Percentiles rank a stretch among this genome's conserved stretches.
These are phyloP conservation scores for Sebastes nivosus DNA, from an alignment of 2,797 vertebrate species.

Conservation along the genomic window DNA sequence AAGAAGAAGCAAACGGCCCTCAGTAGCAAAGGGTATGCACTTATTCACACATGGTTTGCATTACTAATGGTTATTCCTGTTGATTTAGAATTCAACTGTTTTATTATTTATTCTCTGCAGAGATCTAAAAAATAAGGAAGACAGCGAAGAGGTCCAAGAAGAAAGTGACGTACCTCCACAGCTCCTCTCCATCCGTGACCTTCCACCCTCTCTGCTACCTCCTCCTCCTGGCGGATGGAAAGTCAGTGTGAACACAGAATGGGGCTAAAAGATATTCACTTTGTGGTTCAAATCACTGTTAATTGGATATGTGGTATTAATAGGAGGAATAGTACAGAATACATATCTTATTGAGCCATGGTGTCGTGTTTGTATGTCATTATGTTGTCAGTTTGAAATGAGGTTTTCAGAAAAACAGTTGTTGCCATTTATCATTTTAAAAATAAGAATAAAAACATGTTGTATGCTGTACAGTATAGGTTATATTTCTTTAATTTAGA, in stretches of 20 bases:
- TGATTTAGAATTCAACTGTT: slow-evolving; percentile 48
- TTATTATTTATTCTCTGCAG: slow-evolving; percentile 64
- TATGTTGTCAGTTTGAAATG: background rate
- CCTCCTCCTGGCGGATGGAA: slow-evolving; percentile 87
- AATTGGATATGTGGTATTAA: background rate
- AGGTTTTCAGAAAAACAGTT: background rate
- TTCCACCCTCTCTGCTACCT: slow-evolving; percentile 90
- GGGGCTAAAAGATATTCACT: slow-evolving; percentile 84
- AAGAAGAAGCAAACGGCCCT: slow-evolving; percentile 80
- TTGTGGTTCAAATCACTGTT: background rate
- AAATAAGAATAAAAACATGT: background rate
- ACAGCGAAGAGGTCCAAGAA: slow-evolving; percentile 57
- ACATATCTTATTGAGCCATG: background rate
- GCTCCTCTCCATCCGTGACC: slow-evolving; percentile 89
- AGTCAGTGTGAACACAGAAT: slow-evolving; percentile 79
- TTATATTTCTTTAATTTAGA: background rate
- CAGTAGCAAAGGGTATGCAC: slow-evolving; percentile 84
- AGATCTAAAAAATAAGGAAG: slow-evolving; percentile 66
- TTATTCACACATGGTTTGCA: slow-evolving; percentile 25
- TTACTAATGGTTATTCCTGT: slow-evolving; percentile 25
- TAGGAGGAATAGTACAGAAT: background rate
- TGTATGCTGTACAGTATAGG: background rate
- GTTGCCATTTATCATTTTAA: background rate
- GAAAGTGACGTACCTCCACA: slow-evolving; percentile 84
- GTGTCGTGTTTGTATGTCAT: background rate